These are phyloP conservation scores for Corythoichthys intestinalis DNA, from an alignment of 2,113 vertebrate species.

Conservation along the genomic window DNA sequence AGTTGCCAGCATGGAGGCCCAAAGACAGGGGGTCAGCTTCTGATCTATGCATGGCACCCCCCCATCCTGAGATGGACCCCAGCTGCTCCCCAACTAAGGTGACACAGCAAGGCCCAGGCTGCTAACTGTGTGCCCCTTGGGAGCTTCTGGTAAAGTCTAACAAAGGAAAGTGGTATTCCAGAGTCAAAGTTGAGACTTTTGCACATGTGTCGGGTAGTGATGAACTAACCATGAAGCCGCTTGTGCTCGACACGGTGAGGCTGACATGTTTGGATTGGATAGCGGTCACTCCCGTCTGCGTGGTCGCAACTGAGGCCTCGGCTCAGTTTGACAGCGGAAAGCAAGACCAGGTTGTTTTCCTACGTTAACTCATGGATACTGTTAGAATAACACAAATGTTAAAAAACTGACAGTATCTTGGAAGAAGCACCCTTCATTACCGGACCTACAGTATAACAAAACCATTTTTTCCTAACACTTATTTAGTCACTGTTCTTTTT, in stretches of 20 bases:
- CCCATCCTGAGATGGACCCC: conserved; percentile 41
- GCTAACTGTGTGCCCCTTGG: conserved; percentile 34
- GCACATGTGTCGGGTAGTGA: conserved; percentile 51
- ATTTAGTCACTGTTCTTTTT: neutral
- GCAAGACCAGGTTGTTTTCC: conserved; percentile 51
- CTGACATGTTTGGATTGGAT: conserved; percentile 62
- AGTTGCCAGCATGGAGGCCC: conserved; percentile 48
- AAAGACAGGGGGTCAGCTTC: conserved; percentile 36
- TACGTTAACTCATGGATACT: conserved; percentile 43
- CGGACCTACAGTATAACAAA: conserved; percentile 10
- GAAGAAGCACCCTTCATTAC: conserved; percentile 31
- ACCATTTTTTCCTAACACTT: conserved; percentile 8
- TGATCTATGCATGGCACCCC: conserved; percentile 43
- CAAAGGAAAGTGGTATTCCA: conserved; percentile 16
- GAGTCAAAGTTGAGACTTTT: conserved; percentile 33
- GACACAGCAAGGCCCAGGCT: conserved; percentile 30
- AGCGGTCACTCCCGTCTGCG: conserved; percentile 52
- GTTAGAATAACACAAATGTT: conserved; percentile 38
- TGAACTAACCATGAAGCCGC: conserved; percentile 54
- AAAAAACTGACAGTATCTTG: conserved; percentile 34
- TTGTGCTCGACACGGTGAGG: conserved; percentile 43
- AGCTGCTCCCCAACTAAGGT: conserved; percentile 42
- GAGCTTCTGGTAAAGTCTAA: conserved; percentile 27
- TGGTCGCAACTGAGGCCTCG: conserved; percentile 35
- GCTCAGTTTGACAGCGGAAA: conserved; percentile 49